A percentile compares a stretch with the other conserved stretches of the same genome.
Evolutionary conservation across 2,888 invertebrate species (phyloP).

Genomic region (Drosophila quinaria): DNA sequence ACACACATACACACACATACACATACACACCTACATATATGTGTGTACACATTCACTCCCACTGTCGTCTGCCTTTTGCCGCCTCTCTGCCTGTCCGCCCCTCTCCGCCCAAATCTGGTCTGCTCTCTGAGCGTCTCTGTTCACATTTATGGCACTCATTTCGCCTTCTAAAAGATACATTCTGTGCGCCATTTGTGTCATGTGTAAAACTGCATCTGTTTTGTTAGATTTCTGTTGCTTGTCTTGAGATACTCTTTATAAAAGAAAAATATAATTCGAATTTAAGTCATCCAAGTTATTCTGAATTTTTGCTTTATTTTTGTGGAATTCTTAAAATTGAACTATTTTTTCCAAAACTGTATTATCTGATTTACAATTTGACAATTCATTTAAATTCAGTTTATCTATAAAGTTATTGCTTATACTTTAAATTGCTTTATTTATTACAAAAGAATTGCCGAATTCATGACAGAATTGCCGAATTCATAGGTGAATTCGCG

Average conservation of each 20-base stretch:
- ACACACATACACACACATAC: neutral
- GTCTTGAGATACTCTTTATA: slow-evolving; percentile 25
- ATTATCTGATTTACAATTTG: too few species aligned
- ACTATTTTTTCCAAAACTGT: too few species aligned
- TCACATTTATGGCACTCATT: slow-evolving; percentile 76
- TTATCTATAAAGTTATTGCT: too few species aligned
- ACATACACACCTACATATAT: neutral
- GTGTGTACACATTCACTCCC: neutral
- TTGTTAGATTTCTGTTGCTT: slow-evolving; percentile 39
- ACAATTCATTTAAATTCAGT: too few species aligned
- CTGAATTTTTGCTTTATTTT: neutral
- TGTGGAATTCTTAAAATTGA: too few species aligned
- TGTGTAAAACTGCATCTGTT: slow-evolving; percentile 69
- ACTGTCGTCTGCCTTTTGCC: slow-evolving; percentile 15
- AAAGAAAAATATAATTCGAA: neutral
- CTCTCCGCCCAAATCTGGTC: neutral
- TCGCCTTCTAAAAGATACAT: slow-evolving; percentile 77
- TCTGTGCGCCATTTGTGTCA: slow-evolving; percentile 79
- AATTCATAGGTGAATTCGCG: too few species aligned
- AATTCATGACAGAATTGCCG: too few species aligned
- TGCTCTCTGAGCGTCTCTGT: slow-evolving; percentile 52
- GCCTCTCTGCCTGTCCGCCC: slow-evolving; percentile 7
- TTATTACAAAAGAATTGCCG: too few species aligned
- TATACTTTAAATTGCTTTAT: too few species aligned
- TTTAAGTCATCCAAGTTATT: too few species aligned